phyloP scores from a whole-genome alignment of 2,113 vertebrate genomes.

The Cranoglanis bouderius region DNA sequence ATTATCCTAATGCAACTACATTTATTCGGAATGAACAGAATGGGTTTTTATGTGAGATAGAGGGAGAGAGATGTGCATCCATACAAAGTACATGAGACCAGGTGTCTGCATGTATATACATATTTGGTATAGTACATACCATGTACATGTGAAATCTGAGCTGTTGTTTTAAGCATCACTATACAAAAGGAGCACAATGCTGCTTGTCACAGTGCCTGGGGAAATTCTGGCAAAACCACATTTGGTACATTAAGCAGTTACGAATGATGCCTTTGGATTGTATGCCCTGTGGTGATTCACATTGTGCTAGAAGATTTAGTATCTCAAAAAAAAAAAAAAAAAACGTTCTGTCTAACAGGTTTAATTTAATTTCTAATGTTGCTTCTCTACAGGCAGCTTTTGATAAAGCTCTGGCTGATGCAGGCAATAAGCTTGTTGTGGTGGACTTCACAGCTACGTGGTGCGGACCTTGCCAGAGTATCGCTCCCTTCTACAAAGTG shows the following conservation, averaged over 20 bases:
- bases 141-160: background rate
- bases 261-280: background rate
- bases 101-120: background rate
- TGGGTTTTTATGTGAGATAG: background rate
- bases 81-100: background rate
- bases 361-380: too few relatives aligned
- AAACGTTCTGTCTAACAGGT: too few relatives aligned
- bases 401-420: conserved; percentile 61
- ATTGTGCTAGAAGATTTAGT: background rate
- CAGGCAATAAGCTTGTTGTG: conserved; percentile 76
- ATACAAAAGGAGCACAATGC: background rate
- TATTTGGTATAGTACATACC: background rate
- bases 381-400: conserved; percentile 69
- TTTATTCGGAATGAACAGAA: background rate
- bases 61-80: background rate
- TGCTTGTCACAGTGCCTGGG: background rate
- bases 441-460: conserved; percentile 84
- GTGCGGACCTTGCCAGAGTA: conserved; percentile 86
- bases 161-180: background rate
- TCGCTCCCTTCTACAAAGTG: conserved; percentile 80
- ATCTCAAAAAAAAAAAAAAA: background rate
- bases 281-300: background rate
- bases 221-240: background rate
- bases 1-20: background rate
- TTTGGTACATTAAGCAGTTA: too few relatives aligned